phyloP scores from a whole-genome alignment of 2,113 vertebrate species.

The Gallinago jamesoni region DNA sequence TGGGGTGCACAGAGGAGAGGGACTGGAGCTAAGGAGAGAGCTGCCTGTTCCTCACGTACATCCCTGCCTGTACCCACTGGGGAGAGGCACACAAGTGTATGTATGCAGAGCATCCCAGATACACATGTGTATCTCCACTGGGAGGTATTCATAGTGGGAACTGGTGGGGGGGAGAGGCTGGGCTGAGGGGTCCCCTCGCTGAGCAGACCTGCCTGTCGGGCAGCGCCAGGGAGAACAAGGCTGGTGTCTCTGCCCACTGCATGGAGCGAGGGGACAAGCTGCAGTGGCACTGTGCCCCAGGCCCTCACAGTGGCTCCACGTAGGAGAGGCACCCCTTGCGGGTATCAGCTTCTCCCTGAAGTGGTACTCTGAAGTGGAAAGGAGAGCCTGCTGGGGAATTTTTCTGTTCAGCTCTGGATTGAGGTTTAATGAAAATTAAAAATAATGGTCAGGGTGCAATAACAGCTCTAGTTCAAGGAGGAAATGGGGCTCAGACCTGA shows the following conservation, averaged over 20 bases:
- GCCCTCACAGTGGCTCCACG: neutral
- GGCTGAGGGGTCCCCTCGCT: neutral
- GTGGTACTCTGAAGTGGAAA: neutral
- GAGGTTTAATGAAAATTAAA: neutral
- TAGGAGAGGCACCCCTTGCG: neutral
- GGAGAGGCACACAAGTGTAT: neutral
- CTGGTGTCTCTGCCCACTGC: neutral
- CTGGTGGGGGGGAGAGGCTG: neutral
- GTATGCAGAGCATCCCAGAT: neutral
- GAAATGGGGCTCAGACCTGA: neutral
- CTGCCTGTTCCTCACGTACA: accelerated
- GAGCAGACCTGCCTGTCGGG: neutral
- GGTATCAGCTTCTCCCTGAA: neutral
- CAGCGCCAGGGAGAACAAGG: neutral
- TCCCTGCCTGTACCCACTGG: accelerated
- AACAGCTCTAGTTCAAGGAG: neutral
- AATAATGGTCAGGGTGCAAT: neutral
- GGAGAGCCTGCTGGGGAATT: neutral
- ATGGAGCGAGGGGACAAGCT: neutral
- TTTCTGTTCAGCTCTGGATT: neutral
- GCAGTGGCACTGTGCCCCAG: neutral
- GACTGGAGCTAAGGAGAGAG: neutral
- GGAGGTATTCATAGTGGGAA: neutral
- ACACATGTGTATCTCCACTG: accelerated
- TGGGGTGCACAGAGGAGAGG: neutral